Evolutionary conservation across 2,888 invertebrate species (phyloP).

Genomic region (Anthoptus insignis): DNA sequence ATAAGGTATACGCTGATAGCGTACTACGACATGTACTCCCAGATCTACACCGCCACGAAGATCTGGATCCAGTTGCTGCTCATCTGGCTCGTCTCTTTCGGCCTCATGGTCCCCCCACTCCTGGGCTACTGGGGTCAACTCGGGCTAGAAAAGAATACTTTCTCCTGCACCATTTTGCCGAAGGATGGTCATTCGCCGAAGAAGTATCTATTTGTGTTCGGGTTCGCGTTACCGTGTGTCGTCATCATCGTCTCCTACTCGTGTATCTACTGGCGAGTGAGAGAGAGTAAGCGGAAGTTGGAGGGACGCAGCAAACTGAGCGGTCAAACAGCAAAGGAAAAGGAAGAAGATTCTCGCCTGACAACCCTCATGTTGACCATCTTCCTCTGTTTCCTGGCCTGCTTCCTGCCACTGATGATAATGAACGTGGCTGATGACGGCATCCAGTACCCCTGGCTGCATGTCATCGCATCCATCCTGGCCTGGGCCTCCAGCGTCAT

Average conservation of each 20-base stretch:
- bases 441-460: slow-evolving; percentile 90
- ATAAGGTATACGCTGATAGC: slow-evolving; percentile 94
- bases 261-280: slow-evolving; percentile 94
- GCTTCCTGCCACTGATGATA: slow-evolving; percentile 96
- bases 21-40: slow-evolving; percentile 92
- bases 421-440: slow-evolving; percentile 96
- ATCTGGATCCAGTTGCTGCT: slow-evolving; percentile 93
- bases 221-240: slow-evolving; percentile 94
- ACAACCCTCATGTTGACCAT: slow-evolving; percentile 96
- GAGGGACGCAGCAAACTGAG: slow-evolving; percentile 89
- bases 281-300: slow-evolving; percentile 91
- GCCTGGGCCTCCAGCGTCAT: slow-evolving; percentile 97
- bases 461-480: slow-evolving; percentile 94
- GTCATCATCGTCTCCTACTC: slow-evolving; percentile 95
- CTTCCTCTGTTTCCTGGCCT: slow-evolving; percentile 94
- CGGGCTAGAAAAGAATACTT: slow-evolving; percentile 92
- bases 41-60: slow-evolving; percentile 91
- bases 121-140: slow-evolving; percentile 95
- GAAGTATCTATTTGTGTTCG: slow-evolving; percentile 94
- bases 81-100: slow-evolving; percentile 93
- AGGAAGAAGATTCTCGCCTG: slow-evolving; percentile 92
- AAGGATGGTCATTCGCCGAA: slow-evolving; percentile 94
- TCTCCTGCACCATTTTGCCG: slow-evolving; percentile 95
- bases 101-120: slow-evolving; percentile 92
- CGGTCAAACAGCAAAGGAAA: slow-evolving; percentile 81